Conservation (phyloP, 2,797 vertebrate genomes). For the Rhynchonycteris naso region DNA sequence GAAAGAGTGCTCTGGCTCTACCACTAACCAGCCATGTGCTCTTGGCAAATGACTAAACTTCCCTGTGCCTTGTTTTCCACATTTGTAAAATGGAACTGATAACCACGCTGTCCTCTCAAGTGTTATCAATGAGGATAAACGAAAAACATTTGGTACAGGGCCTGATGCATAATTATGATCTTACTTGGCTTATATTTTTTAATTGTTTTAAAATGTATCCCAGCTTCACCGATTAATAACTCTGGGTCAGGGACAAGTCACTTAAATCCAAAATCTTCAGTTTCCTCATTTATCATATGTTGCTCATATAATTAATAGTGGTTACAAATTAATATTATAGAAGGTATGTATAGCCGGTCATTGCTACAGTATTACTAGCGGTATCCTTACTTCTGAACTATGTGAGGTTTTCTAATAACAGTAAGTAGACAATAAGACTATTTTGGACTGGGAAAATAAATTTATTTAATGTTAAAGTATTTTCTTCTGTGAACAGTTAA, state of each 20-base stretch:
- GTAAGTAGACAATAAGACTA: neutral
- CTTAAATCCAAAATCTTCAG: conserved; percentile 37
- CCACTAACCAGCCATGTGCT: neutral
- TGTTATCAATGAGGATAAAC: neutral
- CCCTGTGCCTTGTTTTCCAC: neutral
- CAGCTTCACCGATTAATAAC: neutral
- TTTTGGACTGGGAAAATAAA: conserved; percentile 27
- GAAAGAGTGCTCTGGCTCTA: neutral
- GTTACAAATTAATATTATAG: conserved; percentile 24
- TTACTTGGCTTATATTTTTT: neutral
- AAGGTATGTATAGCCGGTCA: neutral
- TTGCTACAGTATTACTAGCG: neutral
- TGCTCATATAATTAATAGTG: neutral
- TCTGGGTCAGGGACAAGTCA: neutral
- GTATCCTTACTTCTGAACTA: neutral
- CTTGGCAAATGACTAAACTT: neutral
- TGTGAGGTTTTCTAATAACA: neutral
- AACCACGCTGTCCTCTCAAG: neutral
- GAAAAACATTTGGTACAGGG: conserved; percentile 20
- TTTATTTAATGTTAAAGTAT: neutral
- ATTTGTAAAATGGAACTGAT: conserved; percentile 18
- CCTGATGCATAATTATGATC: neutral
- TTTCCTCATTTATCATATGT: conserved; percentile 33
- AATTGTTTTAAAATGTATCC: conserved; percentile 23
- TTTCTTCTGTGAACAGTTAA: conserved; percentile 46